These are phyloP conservation scores for Podarcis raffonei DNA, from an alignment of 2,113 vertebrate genomes.

Conservation along the genomic window DNA sequence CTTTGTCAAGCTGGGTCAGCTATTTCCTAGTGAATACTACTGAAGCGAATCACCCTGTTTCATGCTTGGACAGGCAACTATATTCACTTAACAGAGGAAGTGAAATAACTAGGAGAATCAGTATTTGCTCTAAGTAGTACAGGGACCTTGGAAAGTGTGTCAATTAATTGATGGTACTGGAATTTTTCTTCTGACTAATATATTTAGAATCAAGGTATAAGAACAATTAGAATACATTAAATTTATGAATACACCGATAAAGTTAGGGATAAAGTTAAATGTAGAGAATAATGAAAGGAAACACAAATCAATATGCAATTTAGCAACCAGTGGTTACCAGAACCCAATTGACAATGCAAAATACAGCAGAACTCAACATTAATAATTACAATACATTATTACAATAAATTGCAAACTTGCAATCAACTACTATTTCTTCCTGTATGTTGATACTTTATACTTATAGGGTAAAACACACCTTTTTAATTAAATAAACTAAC, in stretches of 20 bases:
- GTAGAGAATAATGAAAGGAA: slow-evolving; percentile 7
- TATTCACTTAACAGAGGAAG: too few species aligned
- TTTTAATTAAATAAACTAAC: background rate
- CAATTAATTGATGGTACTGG: too few species aligned
- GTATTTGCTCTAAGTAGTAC: too few species aligned
- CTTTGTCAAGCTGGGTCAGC: too few species aligned
- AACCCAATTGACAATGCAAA: background rate
- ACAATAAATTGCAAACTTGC: background rate
- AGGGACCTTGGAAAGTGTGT: too few species aligned
- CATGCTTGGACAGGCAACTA: too few species aligned
- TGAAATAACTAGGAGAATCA: too few species aligned
- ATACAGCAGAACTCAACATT: background rate
- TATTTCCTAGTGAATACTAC: too few species aligned
- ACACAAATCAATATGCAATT: background rate
- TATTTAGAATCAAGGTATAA: background rate
- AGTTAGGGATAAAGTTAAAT: background rate
- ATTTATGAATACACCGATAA: background rate
- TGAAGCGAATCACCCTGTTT: too few species aligned
- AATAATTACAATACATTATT: background rate
- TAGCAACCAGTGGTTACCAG: background rate
- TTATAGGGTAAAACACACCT: background rate
- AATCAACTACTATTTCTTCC: rapidly evolving
- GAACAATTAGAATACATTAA: background rate
- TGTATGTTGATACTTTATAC: slow-evolving; percentile 5
- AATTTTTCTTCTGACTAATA: background rate